Evolutionary conservation across 2,888 invertebrate genomes (phyloP).

Genomic region (Lasioglossum villosulum): DNA sequence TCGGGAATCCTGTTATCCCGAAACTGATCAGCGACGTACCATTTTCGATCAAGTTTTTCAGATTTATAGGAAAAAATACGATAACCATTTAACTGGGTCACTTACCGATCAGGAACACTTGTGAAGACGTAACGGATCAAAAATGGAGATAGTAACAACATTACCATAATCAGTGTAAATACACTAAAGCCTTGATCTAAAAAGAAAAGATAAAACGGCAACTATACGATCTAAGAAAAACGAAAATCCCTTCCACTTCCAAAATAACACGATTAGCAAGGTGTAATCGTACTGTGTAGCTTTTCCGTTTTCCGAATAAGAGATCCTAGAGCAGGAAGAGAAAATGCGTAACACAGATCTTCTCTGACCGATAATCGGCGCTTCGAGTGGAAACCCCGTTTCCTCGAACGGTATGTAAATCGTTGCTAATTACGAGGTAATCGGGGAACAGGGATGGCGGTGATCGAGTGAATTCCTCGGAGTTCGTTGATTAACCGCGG

Average conservation of each 20-base stretch:
- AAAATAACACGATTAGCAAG: neutral
- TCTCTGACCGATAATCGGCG: neutral
- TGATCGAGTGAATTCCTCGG: constrained; percentile 40
- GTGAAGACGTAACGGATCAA: neutral
- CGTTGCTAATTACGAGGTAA: constrained; percentile 43
- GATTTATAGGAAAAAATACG: neutral
- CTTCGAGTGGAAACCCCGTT: neutral
- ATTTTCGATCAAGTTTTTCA: neutral
- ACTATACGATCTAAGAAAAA: too few species aligned
- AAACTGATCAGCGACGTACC: neutral
- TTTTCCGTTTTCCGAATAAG: neutral
- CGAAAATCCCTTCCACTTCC: too few species aligned
- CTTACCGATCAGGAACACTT: neutral
- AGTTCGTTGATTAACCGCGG: constrained; percentile 46
- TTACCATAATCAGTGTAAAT: too few species aligned
- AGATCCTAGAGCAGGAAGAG: neutral
- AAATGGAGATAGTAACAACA: neutral
- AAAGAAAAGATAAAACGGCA: too few species aligned
- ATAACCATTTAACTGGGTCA: neutral
- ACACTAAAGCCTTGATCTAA: too few species aligned
- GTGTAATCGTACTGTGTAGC: neutral
- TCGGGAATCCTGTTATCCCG: neutral
- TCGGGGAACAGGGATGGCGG: constrained; percentile 21
- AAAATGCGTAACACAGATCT: neutral
- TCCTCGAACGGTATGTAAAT: constrained; percentile 29